A percentile compares a stretch with the other conserved stretches of the same genome.
phyloP scores from a whole-genome alignment of 2,113 vertebrate species.

The Peromyscus polionotus region DNA sequence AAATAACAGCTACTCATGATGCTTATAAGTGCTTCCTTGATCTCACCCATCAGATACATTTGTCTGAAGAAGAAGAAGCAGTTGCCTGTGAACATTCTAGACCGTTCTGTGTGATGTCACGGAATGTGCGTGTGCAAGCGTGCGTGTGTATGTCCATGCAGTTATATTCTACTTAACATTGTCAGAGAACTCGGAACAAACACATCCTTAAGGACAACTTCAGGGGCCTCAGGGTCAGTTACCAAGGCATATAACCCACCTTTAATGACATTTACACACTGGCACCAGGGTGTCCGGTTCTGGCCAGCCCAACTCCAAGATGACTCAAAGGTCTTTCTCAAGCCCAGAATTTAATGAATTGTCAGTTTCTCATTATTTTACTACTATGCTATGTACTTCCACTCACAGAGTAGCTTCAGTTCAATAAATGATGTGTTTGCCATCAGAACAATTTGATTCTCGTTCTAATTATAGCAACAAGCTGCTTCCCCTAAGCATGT shows the following conservation, averaged over 20 bases:
- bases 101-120: not conserved
- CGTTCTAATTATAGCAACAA: conserved; percentile 90
- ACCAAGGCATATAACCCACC: fast-evolving
- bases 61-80: not conserved
- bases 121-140: no score
- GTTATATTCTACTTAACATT: not conserved
- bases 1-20: fast-evolving
- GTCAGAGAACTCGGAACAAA: not conserved
- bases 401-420: conserved; percentile 80
- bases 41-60: not conserved
- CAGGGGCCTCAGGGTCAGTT: not conserved
- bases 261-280: fast-evolving
- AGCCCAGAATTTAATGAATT: not conserved
- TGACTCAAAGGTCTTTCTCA: not conserved
- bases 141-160: no score
- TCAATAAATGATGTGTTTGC: conserved; percentile 88
- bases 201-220: not conserved
- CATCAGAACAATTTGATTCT: conserved; percentile 89
- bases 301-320: fast-evolving
- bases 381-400: conserved; percentile 82
- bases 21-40: not conserved
- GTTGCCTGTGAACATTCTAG: not conserved
- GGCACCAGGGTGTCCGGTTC: fast-evolving
- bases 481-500: conserved; percentile 86
- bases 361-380: conserved; percentile 75